Evolutionary conservation across 2,888 invertebrate genomes (phyloP), one percentile per base, ranked within the genome.

Genomic region (Synanthedon formicaeformis): DNA sequence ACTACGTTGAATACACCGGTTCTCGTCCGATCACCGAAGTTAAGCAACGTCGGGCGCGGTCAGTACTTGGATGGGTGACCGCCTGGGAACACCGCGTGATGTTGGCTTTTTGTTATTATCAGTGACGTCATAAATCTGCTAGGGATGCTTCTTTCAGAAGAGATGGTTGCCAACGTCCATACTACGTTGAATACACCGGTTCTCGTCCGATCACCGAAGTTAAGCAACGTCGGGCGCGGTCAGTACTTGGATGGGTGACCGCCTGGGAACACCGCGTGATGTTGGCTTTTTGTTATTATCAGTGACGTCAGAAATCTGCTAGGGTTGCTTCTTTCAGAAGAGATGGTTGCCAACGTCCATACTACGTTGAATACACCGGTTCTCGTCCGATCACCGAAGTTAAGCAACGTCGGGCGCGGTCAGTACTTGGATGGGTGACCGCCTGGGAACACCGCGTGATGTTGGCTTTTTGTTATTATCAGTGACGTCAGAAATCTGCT

Each of bases 11-110:
- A 62, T 23, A 58, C 63, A 60, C 63, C 63, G 63, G 63, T 63
- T 63, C 61, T 63, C 63, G 61, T 63, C 63, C 60, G 63, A 63
- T 63, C 63, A 63, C 63, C 61, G 60, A 62, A 63, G 61, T 63
- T 63, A 62, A 63, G 61, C 63, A 61, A 59, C 61, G 58, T 64
- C 63, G 61, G 61, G 63, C 63, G 60, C 56, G 58, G 59, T 60
- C 58, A 64, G 64, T 62, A 63, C 60, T 63, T 63, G 61, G 61
- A 63, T 63, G 61, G 61, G 63, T 63, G 62, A 62, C 62, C 62
- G 62, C 62, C 60, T 63, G 63, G 63, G 63, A 63, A 63, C 60
- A 63, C 61, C 58, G 55, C 61, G 61, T 60, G 63, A 51, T 55
- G 61, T 61, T 61, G 61, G 18, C 18, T 18, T 18, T 18, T 18